Evolutionary conservation across 2,888 invertebrate species (phyloP).

Genomic region (Anaspis maculata): DNA sequence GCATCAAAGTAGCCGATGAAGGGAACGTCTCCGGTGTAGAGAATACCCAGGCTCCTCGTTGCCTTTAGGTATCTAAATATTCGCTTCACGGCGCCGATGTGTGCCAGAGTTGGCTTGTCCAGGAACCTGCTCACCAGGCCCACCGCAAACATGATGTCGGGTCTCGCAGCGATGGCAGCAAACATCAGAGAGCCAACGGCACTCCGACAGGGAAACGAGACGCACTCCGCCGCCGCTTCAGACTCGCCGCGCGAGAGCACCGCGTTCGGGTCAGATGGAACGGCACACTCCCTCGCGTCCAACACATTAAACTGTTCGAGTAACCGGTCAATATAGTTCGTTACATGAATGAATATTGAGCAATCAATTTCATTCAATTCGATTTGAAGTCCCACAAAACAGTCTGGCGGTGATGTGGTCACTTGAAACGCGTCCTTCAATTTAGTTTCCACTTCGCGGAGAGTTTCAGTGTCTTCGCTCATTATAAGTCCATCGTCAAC

Average conservation of each 20-base stretch:
- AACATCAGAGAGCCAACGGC: slow-evolving; percentile 21
- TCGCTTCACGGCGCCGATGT: slow-evolving; percentile 9
- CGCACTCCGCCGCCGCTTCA: background rate
- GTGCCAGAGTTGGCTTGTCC: slow-evolving; percentile 3
- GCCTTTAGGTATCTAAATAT: slow-evolving; percentile 10
- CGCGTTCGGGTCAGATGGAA: background rate
- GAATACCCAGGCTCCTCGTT: slow-evolving; percentile 2
- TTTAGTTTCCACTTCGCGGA: background rate
- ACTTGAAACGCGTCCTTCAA: background rate
- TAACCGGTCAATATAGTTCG: background rate
- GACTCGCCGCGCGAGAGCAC: background rate
- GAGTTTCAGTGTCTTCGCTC: background rate
- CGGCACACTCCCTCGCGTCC: background rate
- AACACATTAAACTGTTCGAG: background rate
- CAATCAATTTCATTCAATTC: background rate
- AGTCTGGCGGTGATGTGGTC: background rate
- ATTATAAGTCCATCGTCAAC: slow-evolving; percentile 28
- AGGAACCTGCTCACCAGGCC: slow-evolving; percentile 16
- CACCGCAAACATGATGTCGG: slow-evolving; percentile 22
- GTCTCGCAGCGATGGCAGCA: slow-evolving; percentile 15
- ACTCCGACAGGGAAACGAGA: slow-evolving; percentile 16
- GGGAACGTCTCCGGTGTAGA: background rate
- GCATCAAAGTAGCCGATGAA: slow-evolving; percentile 1
- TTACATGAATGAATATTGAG: background rate
- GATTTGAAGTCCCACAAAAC: background rate